Base-by-base conservation (phyloP, 2,888 invertebrate genomes). In the Drosophila tripunctata region DNA sequence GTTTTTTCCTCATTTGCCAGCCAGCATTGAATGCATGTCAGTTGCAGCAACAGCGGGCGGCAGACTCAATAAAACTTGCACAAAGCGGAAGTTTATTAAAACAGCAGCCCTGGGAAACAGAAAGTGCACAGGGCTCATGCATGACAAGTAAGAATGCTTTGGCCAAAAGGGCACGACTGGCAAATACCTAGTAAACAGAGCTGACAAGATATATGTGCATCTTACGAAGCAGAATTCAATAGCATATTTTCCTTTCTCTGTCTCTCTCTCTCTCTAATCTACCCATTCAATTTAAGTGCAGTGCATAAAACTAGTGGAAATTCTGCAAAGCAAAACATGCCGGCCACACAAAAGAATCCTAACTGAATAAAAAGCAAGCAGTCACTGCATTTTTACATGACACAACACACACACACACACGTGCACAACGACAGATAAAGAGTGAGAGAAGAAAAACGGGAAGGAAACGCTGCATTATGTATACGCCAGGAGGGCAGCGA, bases 21-120 rank as follows among this genome's bases (percentile, higher is more conserved):
- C 45, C 67, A 48, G 50, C 66, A 78, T 66, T 58, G 48, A 63
- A 66, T 64, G 55, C 81, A 80, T 87, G 78, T 77, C 70, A 78
- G 57, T 22, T 24, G 50, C 38, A 41, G 31, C 56, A 51, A 21
- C 62, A 67, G 44, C 40, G 52, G 57, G 67, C 66, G 65, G 57
- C 66, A 56, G 67, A 66, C 79, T 82, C 67, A 47, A 83, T 77
- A 70, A 87, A 86, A 70, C 67, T 69, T 63, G 62, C 80, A 79
- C 64, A 87, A 76, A 68, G 67, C 76, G 78, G 76, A 88, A 87
- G 81, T 88, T 76, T 87, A 88, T 84, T 88, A 84, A 84, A 84
- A 85, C 61, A 72, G 67, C 68, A 75, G 73, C 65, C 45, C 44
- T n/a, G 41, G 48, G 55, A 36, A 33, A 54, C 36, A 50, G 36